phyloP scores from a whole-genome alignment of 2,797 vertebrate genomes.

The Rhinichthys osculus region DNA sequence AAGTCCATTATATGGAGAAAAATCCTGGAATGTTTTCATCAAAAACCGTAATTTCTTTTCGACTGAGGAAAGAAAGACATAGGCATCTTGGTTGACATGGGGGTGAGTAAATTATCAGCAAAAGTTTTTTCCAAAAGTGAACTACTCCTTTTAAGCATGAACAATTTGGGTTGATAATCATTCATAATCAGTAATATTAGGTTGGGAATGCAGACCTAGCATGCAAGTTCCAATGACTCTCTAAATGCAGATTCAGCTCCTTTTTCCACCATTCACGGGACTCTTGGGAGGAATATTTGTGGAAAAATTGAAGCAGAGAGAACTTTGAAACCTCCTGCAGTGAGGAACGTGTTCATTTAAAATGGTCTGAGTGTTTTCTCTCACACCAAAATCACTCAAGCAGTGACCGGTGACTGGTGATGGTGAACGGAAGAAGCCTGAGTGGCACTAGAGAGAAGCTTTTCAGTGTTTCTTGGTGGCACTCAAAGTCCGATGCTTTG shows the following conservation, averaged over 20 bases:
- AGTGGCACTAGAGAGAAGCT: neutral
- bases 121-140: no score
- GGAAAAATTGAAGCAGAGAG: slow-evolving; percentile 41
- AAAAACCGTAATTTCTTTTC: no score
- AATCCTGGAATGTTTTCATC: no score
- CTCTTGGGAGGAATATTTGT: neutral
- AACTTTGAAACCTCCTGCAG: neutral
- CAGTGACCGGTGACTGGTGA: neutral
- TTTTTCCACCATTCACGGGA: neutral
- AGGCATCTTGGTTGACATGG: no score
- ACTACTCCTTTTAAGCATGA: no score
- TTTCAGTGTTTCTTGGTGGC: neutral
- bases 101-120: no score
- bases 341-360: neutral
- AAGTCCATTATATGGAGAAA: no score
- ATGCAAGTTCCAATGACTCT: neutral
- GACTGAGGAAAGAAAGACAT: no score
- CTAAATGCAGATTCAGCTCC: neutral
- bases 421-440: neutral
- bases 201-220: neutral
- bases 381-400: neutral
- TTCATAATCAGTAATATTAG: neutral
- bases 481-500: neutral
- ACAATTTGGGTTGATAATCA: neutral
- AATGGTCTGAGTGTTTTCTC: neutral